Evolutionary conservation across 2,797 vertebrate species (phyloP).

Genomic region (Falco berigora): DNA sequence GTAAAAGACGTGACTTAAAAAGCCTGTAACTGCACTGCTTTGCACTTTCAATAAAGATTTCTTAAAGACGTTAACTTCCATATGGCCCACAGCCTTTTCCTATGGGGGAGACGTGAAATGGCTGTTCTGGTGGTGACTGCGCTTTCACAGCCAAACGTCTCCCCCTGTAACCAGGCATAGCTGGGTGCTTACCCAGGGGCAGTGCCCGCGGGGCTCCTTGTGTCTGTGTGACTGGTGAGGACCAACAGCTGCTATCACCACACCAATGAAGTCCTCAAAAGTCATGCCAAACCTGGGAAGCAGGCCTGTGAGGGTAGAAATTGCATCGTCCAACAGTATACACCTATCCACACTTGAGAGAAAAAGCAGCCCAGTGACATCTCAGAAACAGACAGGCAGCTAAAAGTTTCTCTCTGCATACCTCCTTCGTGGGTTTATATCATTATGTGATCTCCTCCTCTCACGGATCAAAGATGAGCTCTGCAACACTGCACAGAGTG

Average conservation of each 20-base stretch:
- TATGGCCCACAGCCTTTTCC: neutral
- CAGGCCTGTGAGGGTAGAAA: neutral
- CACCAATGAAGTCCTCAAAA: neutral
- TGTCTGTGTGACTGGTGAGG: neutral
- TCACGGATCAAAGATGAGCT: neutral
- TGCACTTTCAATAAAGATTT: neutral
- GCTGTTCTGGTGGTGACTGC: neutral
- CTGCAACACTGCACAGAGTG: neutral
- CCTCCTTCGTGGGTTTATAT: neutral
- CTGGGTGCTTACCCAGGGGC: neutral
- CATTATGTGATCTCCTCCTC: neutral
- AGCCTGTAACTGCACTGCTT: neutral
- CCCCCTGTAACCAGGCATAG: neutral
- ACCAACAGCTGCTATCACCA: neutral
- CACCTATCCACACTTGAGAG: neutral
- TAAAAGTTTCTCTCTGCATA: neutral
- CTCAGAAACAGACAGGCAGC: neutral
- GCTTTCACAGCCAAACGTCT: neutral
- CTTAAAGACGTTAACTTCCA: neutral
- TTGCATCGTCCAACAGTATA: neutral
- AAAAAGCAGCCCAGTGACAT: neutral
- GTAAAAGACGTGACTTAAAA: neutral
- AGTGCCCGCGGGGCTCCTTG: neutral
- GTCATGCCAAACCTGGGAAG: neutral
- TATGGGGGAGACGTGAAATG: neutral